Evolutionary conservation across 2,797 vertebrate species (phyloP).

Genomic region (Spinus olivaceus): DNA sequence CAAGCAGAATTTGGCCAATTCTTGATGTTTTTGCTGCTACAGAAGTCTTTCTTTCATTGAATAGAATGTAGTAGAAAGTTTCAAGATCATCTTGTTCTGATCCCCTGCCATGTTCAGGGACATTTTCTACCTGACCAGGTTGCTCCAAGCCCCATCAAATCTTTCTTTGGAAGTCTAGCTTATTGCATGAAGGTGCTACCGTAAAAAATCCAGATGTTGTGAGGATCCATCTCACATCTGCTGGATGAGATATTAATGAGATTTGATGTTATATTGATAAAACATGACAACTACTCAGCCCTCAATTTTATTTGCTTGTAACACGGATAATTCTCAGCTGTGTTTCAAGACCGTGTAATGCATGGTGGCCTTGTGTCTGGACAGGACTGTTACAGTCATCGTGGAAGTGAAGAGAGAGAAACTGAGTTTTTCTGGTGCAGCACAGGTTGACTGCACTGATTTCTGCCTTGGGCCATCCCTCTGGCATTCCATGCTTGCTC

Average conservation of each 20-base stretch:
- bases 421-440: not conserved
- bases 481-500: not conserved
- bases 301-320: not conserved
- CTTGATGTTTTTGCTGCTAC: not conserved
- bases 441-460: not conserved
- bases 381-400: not conserved
- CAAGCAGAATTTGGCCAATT: not conserved
- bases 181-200: not conserved
- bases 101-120: not conserved
- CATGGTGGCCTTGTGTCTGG: fast-evolving
- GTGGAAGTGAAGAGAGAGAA: not conserved
- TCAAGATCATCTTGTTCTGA: not conserved
- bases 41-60: not conserved
- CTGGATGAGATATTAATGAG: not conserved
- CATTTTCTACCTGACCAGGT: not conserved
- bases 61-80: not conserved
- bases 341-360: not conserved
- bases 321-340: not conserved
- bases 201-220: not conserved
- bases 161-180: not conserved
- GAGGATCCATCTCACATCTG: not conserved
- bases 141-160: fast-evolving
- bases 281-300: not conserved
- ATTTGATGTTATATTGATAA: not conserved
- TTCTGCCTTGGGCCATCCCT: not conserved